Evolutionary conservation across 92 coral and sea anemone species (phyloP).

Genomic region (Hydrozoanthus gracilis): DNA sequence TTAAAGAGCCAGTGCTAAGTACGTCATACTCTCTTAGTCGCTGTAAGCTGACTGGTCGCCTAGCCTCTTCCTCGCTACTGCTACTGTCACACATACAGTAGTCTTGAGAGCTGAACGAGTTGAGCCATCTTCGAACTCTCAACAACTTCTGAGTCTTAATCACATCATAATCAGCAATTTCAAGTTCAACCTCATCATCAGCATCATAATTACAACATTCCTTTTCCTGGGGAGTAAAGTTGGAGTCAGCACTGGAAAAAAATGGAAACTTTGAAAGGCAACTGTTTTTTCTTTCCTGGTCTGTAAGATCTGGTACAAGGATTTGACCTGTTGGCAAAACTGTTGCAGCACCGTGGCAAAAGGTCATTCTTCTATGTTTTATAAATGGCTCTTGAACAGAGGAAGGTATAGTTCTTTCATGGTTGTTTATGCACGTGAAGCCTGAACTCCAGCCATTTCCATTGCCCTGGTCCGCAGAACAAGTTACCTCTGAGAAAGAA

Average conservation of each 20-base stretch:
- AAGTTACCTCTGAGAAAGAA: background rate
- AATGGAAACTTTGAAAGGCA: background rate
- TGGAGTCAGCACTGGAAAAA: background rate
- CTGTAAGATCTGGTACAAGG: constrained; percentile 28
- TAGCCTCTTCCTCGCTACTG: constrained; percentile 24
- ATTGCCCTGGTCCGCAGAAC: constrained; percentile 27
- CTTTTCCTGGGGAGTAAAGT: constrained; percentile 28
- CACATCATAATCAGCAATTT: constrained; percentile 69
- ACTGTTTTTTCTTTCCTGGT: background rate
- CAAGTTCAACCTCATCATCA: constrained; percentile 73
- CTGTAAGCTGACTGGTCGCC: constrained; percentile 5
- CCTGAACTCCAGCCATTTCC: constrained; percentile 94
- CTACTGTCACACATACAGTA: constrained; percentile 40
- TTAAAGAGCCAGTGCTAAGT: constrained; percentile 19
- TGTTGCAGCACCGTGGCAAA: constrained; percentile 63
- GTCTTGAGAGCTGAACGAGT: constrained; percentile 38
- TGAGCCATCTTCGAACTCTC: constrained; percentile 77
- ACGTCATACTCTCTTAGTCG: constrained; percentile 24
- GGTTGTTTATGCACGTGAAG: constrained; percentile 38
- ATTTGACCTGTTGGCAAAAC: constrained; percentile 83
- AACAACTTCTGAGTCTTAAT: constrained; percentile 61
- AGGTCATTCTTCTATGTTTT: constrained; percentile 55
- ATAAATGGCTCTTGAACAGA: constrained; percentile 36
- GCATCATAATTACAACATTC: constrained; percentile 75
- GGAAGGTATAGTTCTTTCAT: background rate